These are phyloP conservation scores for Tetropium fuscum DNA, from an alignment of 2,888 invertebrate species.

Conservation along the genomic window DNA sequence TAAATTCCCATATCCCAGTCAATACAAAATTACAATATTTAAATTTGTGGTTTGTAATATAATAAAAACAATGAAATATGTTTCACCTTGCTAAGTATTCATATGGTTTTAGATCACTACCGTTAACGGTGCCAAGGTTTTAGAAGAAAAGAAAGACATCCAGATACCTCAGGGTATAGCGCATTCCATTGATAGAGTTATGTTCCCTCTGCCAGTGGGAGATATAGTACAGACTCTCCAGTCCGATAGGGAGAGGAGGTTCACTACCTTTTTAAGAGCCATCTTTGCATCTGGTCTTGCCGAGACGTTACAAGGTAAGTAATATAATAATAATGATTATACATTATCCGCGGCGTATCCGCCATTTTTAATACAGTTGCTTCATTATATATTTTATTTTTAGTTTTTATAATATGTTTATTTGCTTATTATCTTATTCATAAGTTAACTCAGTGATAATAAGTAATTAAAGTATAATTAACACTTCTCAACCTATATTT, in stretches of 20 bases:
- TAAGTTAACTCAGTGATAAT: too few relatives aligned
- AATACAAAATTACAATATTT: background rate
- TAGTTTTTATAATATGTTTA: too few relatives aligned
- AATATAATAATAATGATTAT: too few relatives aligned
- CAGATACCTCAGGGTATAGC: conserved; percentile 88
- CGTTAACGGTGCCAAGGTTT: conserved; percentile 85
- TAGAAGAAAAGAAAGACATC: conserved; percentile 86
- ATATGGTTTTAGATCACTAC: conserved; percentile 75
- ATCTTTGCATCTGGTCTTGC: conserved; percentile 82
- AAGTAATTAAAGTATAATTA: too few relatives aligned
- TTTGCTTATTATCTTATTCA: too few relatives aligned
- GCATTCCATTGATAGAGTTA: conserved; percentile 86
- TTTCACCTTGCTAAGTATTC: background rate
- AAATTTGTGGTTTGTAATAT: too few relatives aligned
- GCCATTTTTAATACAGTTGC: too few relatives aligned
- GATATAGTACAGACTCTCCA: conserved; percentile 87
- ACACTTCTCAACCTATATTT: too few relatives aligned
- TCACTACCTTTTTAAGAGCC: conserved; percentile 83
- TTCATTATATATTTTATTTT: too few relatives aligned
- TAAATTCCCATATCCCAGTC: background rate
- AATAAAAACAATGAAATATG: background rate
- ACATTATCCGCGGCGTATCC: too few relatives aligned
- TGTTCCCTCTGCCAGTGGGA: conserved; percentile 91
- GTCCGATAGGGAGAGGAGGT: conserved; percentile 84
- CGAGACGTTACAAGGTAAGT: conserved; percentile 77